Conservation (phyloP, 2,888 invertebrate genomes). For the Macrophya annulata region DNA sequence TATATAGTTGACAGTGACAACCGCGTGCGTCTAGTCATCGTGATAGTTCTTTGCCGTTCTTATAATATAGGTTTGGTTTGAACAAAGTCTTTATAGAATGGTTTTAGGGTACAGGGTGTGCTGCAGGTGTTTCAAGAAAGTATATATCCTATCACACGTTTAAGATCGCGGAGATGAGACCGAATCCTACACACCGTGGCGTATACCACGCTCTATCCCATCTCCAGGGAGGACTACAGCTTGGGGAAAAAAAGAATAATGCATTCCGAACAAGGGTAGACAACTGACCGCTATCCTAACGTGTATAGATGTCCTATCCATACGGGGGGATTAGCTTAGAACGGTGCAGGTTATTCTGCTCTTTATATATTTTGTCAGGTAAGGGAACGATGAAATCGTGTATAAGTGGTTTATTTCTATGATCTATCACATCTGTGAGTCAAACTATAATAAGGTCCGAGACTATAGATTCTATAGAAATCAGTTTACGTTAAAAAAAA, state of each 20-base stretch:
- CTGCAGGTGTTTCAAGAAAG: slow-evolving; percentile 53
- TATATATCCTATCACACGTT: slow-evolving; percentile 50
- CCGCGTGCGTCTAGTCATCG: slow-evolving; percentile 45
- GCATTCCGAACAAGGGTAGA: slow-evolving; percentile 55
- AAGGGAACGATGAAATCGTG: slow-evolving; percentile 48
- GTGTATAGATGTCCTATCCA: slow-evolving; percentile 50
- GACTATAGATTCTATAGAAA: slow-evolving; percentile 4
- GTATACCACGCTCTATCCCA: background rate
- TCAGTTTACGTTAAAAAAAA: slow-evolving; percentile 8
- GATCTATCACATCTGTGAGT: slow-evolving; percentile 30
- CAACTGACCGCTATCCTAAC: slow-evolving; percentile 51
- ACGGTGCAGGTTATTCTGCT: slow-evolving; percentile 30
- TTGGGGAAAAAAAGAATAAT: slow-evolving; percentile 48
- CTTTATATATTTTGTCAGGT: slow-evolving; percentile 53
- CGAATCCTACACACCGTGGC: slow-evolving; percentile 26
- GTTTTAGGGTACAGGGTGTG: background rate
- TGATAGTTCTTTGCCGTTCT: slow-evolving; percentile 18
- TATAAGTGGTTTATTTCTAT: slow-evolving; percentile 48
- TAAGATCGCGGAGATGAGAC: slow-evolving; percentile 46
- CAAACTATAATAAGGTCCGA: background rate
- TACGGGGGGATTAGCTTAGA: slow-evolving; percentile 42
- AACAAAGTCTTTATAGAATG: background rate
- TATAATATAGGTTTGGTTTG: background rate
- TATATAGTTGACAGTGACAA: slow-evolving; percentile 40
- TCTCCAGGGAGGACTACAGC: slow-evolving; percentile 32